Conservation (phyloP, 2,113 vertebrate genomes). For the Myotis lucifugus region DNA sequence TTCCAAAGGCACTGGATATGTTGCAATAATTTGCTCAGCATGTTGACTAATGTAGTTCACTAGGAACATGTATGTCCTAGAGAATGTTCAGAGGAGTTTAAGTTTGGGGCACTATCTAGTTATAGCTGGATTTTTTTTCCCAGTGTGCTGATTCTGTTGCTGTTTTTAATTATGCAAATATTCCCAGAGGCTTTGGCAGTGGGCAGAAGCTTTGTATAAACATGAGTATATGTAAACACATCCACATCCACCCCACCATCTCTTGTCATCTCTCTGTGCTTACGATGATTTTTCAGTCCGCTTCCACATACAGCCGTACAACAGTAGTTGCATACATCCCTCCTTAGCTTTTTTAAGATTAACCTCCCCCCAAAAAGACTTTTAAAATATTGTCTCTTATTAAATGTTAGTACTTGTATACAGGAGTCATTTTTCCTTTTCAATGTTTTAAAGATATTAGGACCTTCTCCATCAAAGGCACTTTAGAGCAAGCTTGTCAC, state of each 20-base stretch:
- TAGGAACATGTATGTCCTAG: neutral
- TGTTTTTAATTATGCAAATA: conserved; percentile 72
- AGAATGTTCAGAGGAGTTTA: neutral
- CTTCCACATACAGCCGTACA: neutral
- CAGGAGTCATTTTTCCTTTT: neutral
- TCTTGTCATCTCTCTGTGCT: neutral
- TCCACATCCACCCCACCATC: neutral
- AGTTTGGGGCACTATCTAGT: neutral
- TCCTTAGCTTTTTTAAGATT: neutral
- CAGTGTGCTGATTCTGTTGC: neutral
- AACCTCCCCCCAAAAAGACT: neutral
- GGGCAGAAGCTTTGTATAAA: conserved; percentile 42
- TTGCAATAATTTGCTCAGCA: neutral
- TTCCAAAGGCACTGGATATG: neutral
- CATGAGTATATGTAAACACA: neutral
- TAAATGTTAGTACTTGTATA: neutral
- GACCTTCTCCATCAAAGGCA: neutral
- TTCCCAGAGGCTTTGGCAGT: conserved; percentile 18
- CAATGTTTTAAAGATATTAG: neutral
- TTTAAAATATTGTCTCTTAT: neutral
- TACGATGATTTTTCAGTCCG: neutral
- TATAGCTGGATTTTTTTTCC: neutral
- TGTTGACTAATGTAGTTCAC: neutral
- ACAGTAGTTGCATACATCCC: neutral
- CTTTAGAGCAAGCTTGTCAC: neutral